Evolutionary conservation across 2,888 invertebrate species (phyloP), one percentile per base, ranked within the genome.

Genomic region (Drosophila lutescens): DNA sequence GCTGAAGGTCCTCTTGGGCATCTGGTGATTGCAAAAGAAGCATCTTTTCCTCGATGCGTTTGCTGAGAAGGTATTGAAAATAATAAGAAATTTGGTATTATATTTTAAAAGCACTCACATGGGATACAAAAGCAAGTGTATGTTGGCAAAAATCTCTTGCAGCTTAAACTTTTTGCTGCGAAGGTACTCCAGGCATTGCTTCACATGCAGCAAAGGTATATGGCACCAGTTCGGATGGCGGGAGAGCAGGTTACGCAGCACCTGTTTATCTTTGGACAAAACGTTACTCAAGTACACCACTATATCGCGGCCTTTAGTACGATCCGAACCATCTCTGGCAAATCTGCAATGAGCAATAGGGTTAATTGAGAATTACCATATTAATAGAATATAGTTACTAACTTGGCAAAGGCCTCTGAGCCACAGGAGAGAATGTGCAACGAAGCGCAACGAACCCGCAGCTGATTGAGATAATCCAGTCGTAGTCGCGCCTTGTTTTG

Each of bases 81-180:
- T 1, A 2, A 17, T 23, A 13, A 20, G 17, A 9, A 6, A 12
- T 2, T 43, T 0, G 1, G 2, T 8, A 10, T 41, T 13, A 23
- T n/a, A 7, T 20, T 20, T 23, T 10, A 0, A 2, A 13, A 23
- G 2, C 23, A 77, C 89, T 94, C 92, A 96, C 95, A 93, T 92
- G 8, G 96, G 94, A 92, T 96, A 96, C 15, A 96, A 90, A 8
- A 96, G 90, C 34, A 96, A 90, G 65, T 94, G 94, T 56, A 95
- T 92, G 80, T 95, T 95, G 30, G 93, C 90, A 38, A 92, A 92
- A 75, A 97, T 94, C 38, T 94, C 93, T 6, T 93, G 84, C 56
- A 92, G 90, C 0, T 90, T 79, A 81, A 95, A 96, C 4, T 91
- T 87, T 44, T 92, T 90, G 54, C 92, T 91, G 17, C 79, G 82